These are phyloP conservation scores for Ostrea denselamellosa DNA, from an alignment of 1,140 invertebrate genomes.

Conservation along the genomic window DNA sequence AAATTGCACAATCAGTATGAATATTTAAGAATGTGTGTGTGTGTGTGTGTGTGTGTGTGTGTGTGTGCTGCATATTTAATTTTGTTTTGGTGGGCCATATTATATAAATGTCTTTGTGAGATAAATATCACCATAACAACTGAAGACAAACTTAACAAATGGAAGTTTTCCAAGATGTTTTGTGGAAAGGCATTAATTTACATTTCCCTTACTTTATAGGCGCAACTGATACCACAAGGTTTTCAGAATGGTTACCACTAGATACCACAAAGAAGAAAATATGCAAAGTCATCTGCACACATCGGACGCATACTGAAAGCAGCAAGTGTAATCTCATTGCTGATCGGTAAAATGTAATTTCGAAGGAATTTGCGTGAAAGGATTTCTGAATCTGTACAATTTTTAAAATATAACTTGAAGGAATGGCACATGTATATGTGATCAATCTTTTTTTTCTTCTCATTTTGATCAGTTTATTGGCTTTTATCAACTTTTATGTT, in stretches of 20 bases:
- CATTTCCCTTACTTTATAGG: neutral
- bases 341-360: slow-evolving; percentile 13
- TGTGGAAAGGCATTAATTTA: neutral
- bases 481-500: slow-evolving; percentile 19
- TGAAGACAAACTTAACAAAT: no score
- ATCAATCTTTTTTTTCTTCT: slow-evolving; percentile 22
- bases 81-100: no score
- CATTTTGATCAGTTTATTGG: slow-evolving; percentile 22
- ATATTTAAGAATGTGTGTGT: no score
- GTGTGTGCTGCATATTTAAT: no score
- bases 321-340: slow-evolving; percentile 35
- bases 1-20: no score
- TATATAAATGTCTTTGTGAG: no score
- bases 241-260: slow-evolving; percentile 45
- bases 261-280: neutral
- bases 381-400: slow-evolving; percentile 7
- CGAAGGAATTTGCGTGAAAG: neutral
- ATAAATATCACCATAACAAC: no score
- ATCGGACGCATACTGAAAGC: slow-evolving; percentile 9
- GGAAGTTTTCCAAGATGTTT: no score
- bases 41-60: no score
- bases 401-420: neutral
- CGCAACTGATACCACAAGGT: slow-evolving; percentile 37
- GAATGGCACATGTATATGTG: slow-evolving; percentile 30
- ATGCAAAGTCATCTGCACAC: slow-evolving; percentile 31